phyloP scores from a whole-genome alignment of 2,888 invertebrate species.

The Tetropium fuscum region DNA sequence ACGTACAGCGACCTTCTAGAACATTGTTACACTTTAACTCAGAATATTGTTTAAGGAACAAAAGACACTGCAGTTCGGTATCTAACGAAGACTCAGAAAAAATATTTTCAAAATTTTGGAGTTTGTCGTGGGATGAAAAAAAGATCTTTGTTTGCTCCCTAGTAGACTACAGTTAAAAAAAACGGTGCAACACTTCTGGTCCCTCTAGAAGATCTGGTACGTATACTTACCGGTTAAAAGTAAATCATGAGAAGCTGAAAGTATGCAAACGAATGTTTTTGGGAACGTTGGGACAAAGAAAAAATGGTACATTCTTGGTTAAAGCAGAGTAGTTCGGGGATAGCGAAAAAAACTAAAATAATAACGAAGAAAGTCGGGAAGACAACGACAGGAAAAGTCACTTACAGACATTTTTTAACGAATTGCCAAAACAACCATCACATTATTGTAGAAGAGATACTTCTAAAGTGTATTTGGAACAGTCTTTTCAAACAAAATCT shows the following conservation, averaged over 20 bases:
- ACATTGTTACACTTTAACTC: neutral
- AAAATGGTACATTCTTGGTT: conserved; percentile 24
- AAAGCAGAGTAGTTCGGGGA: conserved; percentile 11
- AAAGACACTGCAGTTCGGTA: neutral
- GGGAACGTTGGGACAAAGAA: conserved; percentile 20
- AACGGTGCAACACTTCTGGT: neutral
- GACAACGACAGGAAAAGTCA: neutral
- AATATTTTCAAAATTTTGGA: conserved; percentile 4
- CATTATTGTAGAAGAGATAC: conserved; percentile 26
- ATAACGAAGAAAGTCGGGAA: neutral
- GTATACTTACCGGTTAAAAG: neutral
- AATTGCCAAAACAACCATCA: conserved; percentile 13
- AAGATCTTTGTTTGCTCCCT: neutral
- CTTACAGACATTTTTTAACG: conserved; percentile 8
- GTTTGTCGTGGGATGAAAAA: conserved; percentile 3
- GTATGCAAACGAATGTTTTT: conserved; percentile 5
- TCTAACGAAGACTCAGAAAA: conserved; percentile 8
- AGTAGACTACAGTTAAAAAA: neutral
- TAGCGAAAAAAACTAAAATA: neutral
- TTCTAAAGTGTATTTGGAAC: conserved; percentile 27
- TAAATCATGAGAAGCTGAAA: neutral
- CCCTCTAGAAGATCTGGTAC: neutral
- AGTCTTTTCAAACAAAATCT: conserved; percentile 21
- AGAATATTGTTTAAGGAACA: conserved; percentile 6
- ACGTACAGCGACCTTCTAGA: neutral